Evolutionary conservation across 2,797 vertebrate genomes (phyloP), one percentile per base, ranked within the genome.

Genomic region (Liparis tanakae): DNA sequence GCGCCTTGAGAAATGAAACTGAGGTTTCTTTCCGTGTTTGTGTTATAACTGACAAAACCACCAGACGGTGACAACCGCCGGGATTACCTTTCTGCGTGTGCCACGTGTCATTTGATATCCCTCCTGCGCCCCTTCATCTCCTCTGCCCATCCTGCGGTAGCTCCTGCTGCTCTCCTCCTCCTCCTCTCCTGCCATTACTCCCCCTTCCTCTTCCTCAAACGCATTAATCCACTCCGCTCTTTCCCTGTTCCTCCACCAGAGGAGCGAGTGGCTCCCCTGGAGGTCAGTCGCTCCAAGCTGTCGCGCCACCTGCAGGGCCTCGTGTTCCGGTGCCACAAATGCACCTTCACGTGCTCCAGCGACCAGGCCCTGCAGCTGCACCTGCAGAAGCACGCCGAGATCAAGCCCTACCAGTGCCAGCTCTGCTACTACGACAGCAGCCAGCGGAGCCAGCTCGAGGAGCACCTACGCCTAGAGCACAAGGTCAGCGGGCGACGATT

Each of bases 331-430:
- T 99, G 98, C 90, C 97, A 98, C 94, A 97, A 97, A 92, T 99
- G 98, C 93, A 99, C 98, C 82, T 99, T 99, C 93, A 99, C 97
- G 78, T 99, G 98, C 94, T 99, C 98, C 91, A 99, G 95, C 61
- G 97, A 97, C 61, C 96, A 96, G 90, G 95, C 94, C 81, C 94
- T 99, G 87, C 97, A 98, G 94, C 96, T 95, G 77, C 98, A 99
- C 94, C 94, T 98, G 87, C 96, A 96, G 91, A 98, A 99, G 94
- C 98, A 99, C 89, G 95, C 96, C 71, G 96, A 97, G 91, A 92
- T 97, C 84, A 97, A 96, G 92, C 98, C 97, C 66, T 99, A 98
- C 92, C 97, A 98, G 91, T 99, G 98, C 91, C 97, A 98, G 90
- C 96, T 99, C 87, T 99, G 98, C 91, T 99, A 98, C 91, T 98